Evolutionary conservation across 2,113 vertebrate species (phyloP), one percentile per base, ranked within the genome.

Genomic region (Ardeotis arabs): DNA sequence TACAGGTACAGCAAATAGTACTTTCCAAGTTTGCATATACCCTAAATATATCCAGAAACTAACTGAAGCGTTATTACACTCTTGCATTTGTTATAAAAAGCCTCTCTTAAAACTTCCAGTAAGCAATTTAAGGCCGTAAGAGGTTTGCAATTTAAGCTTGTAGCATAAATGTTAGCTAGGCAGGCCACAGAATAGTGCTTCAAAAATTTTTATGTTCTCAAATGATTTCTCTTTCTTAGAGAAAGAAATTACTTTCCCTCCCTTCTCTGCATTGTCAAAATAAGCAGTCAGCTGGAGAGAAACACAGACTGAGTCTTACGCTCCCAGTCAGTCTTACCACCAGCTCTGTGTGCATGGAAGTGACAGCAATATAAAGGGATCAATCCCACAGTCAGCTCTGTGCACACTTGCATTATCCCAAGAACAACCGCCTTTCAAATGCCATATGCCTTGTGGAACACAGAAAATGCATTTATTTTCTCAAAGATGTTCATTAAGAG

Each of bases 361-460:
- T 83, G 50, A 90, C 92, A 91, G 93, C 87, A 83, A 69, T 52
- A 18, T 41, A 93, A 90, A 22, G 3, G 67, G 59, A 94, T 83
- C 82, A 77, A 37, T 84, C 50, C 67, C 49, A 64, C 67, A 86
- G 41, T 44, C 64, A 90, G 60, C 68, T 85, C 63, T 3, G 2
- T 52, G n/a, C 39, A 63, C 0, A 0, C 37, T 59, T 72, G 47
- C 58, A 13, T 81, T 90, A 94, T 90, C 56, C 64, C 49, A 89
- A 84, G 52, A 91, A 91, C 20, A 96, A 75, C 33, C 33, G 89
- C 85, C 52, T 93, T 92, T 78, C 66, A 90, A 88, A 90, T 53
- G 49, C 49, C 92, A 90, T 69, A 87, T 64, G 52, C 52, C 63
- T 78, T 82, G 15, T 28, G 29, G 60, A 92, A 84, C 44, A 89